phyloP scores from a whole-genome alignment of 2,888 invertebrate genomes.

The Heterodera filipjevi region DNA sequence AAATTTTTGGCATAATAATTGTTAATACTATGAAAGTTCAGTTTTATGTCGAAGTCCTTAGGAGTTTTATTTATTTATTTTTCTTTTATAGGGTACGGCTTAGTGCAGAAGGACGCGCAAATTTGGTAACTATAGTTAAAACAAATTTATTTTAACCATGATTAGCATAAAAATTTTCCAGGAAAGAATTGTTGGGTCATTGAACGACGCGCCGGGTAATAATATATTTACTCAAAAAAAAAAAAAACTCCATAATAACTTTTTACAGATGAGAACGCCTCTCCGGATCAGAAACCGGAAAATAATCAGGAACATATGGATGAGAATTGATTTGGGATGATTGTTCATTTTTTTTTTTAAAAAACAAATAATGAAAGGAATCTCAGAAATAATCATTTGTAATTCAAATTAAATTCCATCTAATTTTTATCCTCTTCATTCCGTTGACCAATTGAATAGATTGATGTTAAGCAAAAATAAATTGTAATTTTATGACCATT shows the following conservation, averaged over 20 bases:
- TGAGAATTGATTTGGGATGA: neutral
- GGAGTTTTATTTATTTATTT: neutral
- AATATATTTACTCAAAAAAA: neutral
- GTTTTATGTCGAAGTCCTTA: neutral
- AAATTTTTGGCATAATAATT: too few species aligned
- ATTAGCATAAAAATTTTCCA: too few species aligned
- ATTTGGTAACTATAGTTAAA: constrained; percentile 5
- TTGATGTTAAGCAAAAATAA: too few species aligned
- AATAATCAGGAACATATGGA: constrained; percentile 2
- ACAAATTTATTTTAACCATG: neutral
- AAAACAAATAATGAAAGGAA: too few species aligned
- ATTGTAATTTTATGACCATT: too few species aligned
- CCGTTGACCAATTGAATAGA: too few species aligned
- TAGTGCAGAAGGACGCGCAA: constrained; percentile 32
- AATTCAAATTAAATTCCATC: too few species aligned
- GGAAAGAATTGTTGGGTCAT: constrained; percentile 23
- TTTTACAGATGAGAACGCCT: neutral
- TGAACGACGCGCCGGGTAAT: constrained; percentile 22
- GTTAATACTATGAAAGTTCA: too few species aligned
- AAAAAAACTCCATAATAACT: neutral
- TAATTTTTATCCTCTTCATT: too few species aligned
- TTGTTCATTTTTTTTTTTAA: too few species aligned
- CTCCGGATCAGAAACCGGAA: neutral
- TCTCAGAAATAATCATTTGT: too few species aligned
- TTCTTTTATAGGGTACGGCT: neutral